These are phyloP conservation scores for Oenanthe melanoleuca DNA, from an alignment of 2,113 vertebrate genomes.

Conservation along the genomic window DNA sequence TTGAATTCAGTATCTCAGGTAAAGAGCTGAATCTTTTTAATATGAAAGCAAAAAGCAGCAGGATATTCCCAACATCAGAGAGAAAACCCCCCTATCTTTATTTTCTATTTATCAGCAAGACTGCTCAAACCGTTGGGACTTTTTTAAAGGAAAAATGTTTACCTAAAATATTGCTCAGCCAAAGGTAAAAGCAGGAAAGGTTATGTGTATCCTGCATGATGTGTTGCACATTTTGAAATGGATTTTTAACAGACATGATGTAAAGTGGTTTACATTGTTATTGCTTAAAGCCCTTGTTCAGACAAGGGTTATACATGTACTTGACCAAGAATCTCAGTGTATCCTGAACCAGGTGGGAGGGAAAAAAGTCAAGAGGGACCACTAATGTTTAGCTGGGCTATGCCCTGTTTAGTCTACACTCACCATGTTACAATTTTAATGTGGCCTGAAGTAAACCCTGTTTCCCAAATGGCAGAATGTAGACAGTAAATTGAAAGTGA, in stretches of 20 bases:
- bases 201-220: background rate
- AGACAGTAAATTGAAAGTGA: background rate
- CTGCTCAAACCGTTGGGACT: background rate
- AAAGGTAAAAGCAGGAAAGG: background rate
- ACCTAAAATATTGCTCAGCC: background rate
- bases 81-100: background rate
- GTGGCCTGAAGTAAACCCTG: background rate
- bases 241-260: background rate
- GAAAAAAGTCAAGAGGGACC: background rate
- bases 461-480: background rate
- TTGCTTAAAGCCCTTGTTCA: background rate
- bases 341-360: background rate
- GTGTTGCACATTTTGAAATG: background rate
- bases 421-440: background rate
- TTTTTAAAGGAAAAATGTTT: constrained; percentile 38
- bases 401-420: background rate
- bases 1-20: constrained; percentile 58
- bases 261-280: background rate
- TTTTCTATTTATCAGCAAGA: background rate
- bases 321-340: background rate
- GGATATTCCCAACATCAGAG: background rate
- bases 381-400: background rate
- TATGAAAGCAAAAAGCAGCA: constrained; percentile 25
- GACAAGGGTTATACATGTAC: background rate
- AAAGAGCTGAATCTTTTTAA: constrained; percentile 49